Percentiles rank a stretch among this genome's conserved stretches.
Evolutionary conservation across 2,113 vertebrate species (phyloP).

Genomic region (Heterochromis multidens): DNA sequence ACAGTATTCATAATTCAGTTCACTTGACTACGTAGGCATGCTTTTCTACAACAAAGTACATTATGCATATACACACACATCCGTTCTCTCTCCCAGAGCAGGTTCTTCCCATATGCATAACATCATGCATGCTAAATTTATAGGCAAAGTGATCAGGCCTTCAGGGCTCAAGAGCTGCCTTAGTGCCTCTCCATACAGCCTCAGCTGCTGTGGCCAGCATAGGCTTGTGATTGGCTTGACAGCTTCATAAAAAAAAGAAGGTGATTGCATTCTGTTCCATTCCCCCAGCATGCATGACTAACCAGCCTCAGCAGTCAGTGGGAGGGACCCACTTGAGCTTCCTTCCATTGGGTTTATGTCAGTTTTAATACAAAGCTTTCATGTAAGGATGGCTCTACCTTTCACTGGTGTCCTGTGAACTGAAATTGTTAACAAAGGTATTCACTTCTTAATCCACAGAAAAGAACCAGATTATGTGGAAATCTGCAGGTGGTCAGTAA

Average conservation of each 20-base stretch:
- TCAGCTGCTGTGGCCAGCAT: constrained; percentile 30
- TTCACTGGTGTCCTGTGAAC: constrained; percentile 23
- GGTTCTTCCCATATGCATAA: constrained; percentile 5
- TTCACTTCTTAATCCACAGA: neutral
- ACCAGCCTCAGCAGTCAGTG: constrained; percentile 55
- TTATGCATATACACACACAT: neutral
- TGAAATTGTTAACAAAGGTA: constrained; percentile 33
- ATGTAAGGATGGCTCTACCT: constrained; percentile 36
- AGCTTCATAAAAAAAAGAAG: constrained; percentile 73
- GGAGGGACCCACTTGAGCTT: constrained; percentile 40
- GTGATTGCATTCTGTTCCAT: constrained; percentile 65
- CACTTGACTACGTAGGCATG: neutral
- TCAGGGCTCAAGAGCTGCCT: constrained; percentile 56
- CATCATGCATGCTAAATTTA: constrained; percentile 30
- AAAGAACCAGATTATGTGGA: neutral
- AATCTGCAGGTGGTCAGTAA: neutral
- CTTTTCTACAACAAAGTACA: neutral
- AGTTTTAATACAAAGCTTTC: constrained; percentile 62
- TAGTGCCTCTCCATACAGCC: constrained; percentile 54
- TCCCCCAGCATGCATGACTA: constrained; percentile 66
- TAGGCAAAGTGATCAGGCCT: constrained; percentile 47
- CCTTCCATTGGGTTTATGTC: constrained; percentile 63
- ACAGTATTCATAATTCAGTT: neutral
- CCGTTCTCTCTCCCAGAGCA: neutral
- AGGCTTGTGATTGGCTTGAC: constrained; percentile 64